phyloP scores from a whole-genome alignment of 2,888 invertebrate genomes.

The Sceliomorpha sp. region DNA sequence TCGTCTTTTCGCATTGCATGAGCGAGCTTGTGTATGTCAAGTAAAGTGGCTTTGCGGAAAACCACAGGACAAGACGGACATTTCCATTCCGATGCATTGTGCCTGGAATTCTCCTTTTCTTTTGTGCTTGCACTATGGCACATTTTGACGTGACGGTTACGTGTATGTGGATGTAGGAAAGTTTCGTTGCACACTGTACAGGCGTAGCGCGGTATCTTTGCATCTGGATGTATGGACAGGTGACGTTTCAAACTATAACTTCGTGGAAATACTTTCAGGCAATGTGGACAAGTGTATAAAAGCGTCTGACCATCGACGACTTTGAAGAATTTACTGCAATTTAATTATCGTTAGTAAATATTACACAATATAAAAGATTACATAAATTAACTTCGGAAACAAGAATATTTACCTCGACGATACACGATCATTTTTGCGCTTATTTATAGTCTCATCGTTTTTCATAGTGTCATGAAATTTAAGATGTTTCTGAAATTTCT shows the following conservation, averaged over 20 bases:
- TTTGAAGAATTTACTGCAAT: constrained; percentile 64
- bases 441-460: too few relatives aligned
- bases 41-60: constrained; percentile 79
- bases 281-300: constrained; percentile 69
- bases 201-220: constrained; percentile 63
- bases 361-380: too few relatives aligned
- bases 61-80: constrained; percentile 76
- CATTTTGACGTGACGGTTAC: constrained; percentile 69
- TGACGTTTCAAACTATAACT: constrained; percentile 74
- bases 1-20: constrained; percentile 77
- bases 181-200: constrained; percentile 66
- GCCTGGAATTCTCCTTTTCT: constrained; percentile 71
- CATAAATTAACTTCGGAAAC: too few relatives aligned
- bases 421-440: too few relatives aligned
- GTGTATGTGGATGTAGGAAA: constrained; percentile 70
- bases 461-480: too few relatives aligned
- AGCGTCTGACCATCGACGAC: constrained; percentile 64
- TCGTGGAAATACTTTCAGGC: constrained; percentile 71
- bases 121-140: constrained; percentile 64
- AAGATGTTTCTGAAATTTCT: too few relatives aligned
- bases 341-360: too few relatives aligned
- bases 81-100: constrained; percentile 74
- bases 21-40: constrained; percentile 82
- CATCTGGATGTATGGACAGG: constrained; percentile 67
- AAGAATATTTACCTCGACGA: too few relatives aligned